A percentile compares a stretch with the other conserved stretches of the same genome.
These are phyloP conservation scores for Eulithis testata DNA, from an alignment of 2,888 invertebrate species.

Conservation along the genomic window DNA sequence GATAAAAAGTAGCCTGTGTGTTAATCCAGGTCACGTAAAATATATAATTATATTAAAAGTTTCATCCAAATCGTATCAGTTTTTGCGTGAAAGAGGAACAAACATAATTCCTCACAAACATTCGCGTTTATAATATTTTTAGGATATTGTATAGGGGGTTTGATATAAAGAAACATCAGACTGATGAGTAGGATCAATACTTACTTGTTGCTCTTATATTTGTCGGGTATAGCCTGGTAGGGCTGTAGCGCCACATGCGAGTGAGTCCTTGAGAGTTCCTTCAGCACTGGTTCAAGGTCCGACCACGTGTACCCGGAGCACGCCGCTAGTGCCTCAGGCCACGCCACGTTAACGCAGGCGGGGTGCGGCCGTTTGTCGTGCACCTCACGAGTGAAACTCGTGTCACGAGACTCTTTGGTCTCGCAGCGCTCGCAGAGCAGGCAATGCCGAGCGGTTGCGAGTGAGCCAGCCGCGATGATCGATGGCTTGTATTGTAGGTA, in stretches of 20 bases:
- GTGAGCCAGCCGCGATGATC: constrained; percentile 90
- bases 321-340: constrained; percentile 87
- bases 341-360: constrained; percentile 74
- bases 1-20: no score
- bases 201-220: constrained; percentile 92
- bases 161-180: no score
- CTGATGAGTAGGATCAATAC: constrained; percentile 43
- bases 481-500: constrained; percentile 94
- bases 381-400: constrained; percentile 6
- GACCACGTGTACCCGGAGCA: constrained; percentile 87
- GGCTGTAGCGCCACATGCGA: constrained; percentile 86
- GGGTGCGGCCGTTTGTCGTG: constrained; percentile 19
- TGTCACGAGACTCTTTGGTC: constrained; percentile 15
- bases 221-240: constrained; percentile 95
- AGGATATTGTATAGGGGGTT: no score
- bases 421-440: constrained; percentile 73
- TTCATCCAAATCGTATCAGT: no score
- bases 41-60: no score
- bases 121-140: no score
- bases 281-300: constrained; percentile 87
- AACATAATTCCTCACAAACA: no score
- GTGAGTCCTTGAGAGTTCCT: constrained; percentile 89
- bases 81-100: no score
- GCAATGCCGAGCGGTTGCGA: constrained; percentile 92
- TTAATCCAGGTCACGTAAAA: no score